Conservation (phyloP, 2,797 vertebrate species). For the Esox masquinongy region DNA sequence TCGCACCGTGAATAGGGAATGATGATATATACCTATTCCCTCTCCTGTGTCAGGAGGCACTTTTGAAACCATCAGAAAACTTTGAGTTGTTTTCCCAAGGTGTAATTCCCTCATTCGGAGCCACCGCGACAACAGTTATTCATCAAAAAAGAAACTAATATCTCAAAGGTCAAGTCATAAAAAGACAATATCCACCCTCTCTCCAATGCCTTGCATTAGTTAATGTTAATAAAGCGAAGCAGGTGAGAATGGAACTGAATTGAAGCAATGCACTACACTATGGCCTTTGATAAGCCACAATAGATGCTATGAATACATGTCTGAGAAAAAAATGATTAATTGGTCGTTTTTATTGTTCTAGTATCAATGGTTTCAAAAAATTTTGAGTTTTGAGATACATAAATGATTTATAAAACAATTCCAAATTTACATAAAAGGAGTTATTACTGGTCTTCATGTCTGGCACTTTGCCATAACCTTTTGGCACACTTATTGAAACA, state of each 20-base stretch:
- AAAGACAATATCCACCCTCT: slow-evolving; percentile 81
- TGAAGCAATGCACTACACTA: slow-evolving; percentile 32
- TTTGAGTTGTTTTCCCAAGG: slow-evolving; percentile 47
- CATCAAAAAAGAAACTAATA: slow-evolving; percentile 80
- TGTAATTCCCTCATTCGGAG: slow-evolving; percentile 69
- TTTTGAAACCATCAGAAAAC: slow-evolving; percentile 66
- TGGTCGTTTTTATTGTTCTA: background rate
- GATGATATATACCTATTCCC: slow-evolving; percentile 35
- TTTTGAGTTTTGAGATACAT: background rate
- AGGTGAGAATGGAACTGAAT: slow-evolving; percentile 26
- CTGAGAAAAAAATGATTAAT: background rate
- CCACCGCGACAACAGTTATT: slow-evolving; percentile 73
- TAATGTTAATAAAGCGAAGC: slow-evolving; percentile 67
- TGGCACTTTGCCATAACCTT: background rate
- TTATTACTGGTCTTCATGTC: background rate
- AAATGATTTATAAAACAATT: background rate
- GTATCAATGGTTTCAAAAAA: background rate
- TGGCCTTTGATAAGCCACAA: slow-evolving; percentile 29
- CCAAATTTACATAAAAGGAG: background rate
- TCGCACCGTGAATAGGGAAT: slow-evolving; percentile 41
- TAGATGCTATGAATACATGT: background rate
- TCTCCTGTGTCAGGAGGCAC: slow-evolving; percentile 55
- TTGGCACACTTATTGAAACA: background rate
- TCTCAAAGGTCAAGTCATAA: slow-evolving; percentile 84
- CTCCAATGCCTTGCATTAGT: slow-evolving; percentile 70